Conservation (phyloP, 2,797 vertebrate genomes). For the Spinus olivaceus region DNA sequence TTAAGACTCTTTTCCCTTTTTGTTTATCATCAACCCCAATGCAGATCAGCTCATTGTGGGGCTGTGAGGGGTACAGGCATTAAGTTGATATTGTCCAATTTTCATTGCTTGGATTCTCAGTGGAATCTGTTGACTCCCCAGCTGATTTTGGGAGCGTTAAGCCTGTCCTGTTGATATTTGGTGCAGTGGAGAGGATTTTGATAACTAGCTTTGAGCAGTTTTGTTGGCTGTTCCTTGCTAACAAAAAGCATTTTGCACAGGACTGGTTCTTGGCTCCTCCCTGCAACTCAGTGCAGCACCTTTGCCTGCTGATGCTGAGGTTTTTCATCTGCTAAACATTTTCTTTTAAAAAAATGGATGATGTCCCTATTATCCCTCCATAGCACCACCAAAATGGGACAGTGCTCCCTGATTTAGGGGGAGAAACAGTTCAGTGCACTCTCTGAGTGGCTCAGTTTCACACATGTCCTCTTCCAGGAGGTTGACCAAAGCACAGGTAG, state of each 20-base stretch:
- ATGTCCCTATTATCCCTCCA: neutral
- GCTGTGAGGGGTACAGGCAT: neutral
- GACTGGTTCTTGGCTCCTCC: neutral
- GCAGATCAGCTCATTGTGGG: neutral
- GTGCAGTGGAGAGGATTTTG: neutral
- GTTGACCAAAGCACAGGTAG: neutral
- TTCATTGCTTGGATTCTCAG: neutral
- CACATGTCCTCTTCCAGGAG: neutral
- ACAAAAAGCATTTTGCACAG: too few species aligned
- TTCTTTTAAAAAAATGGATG: accelerated
- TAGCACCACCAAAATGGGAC: neutral
- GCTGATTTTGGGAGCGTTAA: neutral
- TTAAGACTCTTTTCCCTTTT: neutral
- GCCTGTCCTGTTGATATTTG: neutral
- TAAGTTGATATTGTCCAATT: neutral
- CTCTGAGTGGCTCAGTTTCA: neutral
- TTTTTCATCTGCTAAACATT: neutral
- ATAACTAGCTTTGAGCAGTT: neutral
- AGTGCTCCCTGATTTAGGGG: neutral
- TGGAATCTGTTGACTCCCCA: neutral
- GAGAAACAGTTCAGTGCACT: neutral
- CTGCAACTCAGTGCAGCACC: neutral
- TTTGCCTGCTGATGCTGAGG: neutral
- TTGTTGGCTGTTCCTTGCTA: neutral
- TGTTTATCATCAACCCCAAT: neutral